Conservation (phyloP, 2,113 vertebrate species). For the Orycteropus afer region DNA sequence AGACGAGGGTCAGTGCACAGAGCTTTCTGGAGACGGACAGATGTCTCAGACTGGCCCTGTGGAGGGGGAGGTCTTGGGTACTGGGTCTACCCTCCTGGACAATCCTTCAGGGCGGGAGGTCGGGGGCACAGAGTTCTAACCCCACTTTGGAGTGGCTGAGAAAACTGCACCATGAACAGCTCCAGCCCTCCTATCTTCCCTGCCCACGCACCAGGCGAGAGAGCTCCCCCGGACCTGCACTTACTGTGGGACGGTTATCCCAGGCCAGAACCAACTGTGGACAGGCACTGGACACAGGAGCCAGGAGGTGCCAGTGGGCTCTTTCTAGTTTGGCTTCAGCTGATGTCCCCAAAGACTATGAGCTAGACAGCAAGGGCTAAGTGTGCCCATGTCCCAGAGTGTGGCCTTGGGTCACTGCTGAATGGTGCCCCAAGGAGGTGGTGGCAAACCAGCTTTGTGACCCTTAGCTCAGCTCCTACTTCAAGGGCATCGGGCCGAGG, state of each 20-base stretch:
- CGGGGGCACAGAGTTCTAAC: not conserved
- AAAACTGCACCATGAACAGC: rapidly evolving
- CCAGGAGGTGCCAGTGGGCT: not conserved
- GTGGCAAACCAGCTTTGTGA: too few relatives aligned
- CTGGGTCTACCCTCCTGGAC: not conserved
- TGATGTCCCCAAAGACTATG: not conserved
- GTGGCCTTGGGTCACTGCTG: not conserved
- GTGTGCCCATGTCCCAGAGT: not conserved
- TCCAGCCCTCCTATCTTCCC: too few relatives aligned
- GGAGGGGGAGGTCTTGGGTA: not conserved
- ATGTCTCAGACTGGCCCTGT: not conserved
- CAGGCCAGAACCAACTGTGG: not conserved
- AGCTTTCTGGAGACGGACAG: not conserved
- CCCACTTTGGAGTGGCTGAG: not conserved
- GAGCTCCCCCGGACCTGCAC: rapidly evolving
- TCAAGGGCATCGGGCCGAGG: not conserved
- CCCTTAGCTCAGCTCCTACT: not conserved
- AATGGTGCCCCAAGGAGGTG: not conserved
- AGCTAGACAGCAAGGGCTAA: not conserved
- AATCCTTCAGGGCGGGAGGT: not conserved
- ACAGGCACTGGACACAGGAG: not conserved
- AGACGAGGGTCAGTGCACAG: conserved; percentile 57
- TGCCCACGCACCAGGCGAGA: not conserved
- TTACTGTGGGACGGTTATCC: rapidly evolving
- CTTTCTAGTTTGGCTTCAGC: not conserved